Base-by-base conservation (phyloP, 2,113 vertebrate genomes). In the Athene noctua region DNA sequence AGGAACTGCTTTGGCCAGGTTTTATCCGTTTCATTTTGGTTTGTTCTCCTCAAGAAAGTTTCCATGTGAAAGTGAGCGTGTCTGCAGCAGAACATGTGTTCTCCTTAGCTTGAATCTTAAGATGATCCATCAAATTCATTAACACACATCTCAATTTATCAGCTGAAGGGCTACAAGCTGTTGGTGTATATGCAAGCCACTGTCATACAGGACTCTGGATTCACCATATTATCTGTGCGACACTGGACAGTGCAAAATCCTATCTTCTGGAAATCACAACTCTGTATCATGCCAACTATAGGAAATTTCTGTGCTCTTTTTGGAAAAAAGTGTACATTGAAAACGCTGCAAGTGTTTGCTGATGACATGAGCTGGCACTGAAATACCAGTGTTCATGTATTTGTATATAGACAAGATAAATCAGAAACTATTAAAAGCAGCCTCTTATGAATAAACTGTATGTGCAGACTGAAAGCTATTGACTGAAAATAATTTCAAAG, bases 201-300 rank as follows among this genome's bases (percentile, higher is more conserved):
- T 63, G 8, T 26, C 36, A 84, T 29, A 13, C 65, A 40, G 47
- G n/a, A n/a, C n/a, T 81, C 73, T 27, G n/a, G 22, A 58, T 81
- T 54, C 42, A 23, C 52, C 2, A 1, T 51, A 51, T 17, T 44
- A 63, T 6, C 25, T n/a, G 13, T 67, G 38, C n/a, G 63, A 51
- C 15, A 29, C 4, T 5, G 47, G 20, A 52, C 42, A 67, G 18
- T 30, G 49, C 44, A 61, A 88, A 90, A 71, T 30, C 61, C n/a
- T 63, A 15, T 47, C 47, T 23, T 81, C 70, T 92, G 61, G 36
- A 71, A 71, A 66, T 67, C 47, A n/a, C 1, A 2, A 27, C 44
- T 49, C 32, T 58, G 13, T 62, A 84, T 40, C 38, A 9, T 34
- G 12, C 8, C 80, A 81, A 0, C 38, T 44, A 10, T 0, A 0